Base-by-base conservation (phyloP, 2,797 vertebrate species). In the Leptatherina wallacei region DNA sequence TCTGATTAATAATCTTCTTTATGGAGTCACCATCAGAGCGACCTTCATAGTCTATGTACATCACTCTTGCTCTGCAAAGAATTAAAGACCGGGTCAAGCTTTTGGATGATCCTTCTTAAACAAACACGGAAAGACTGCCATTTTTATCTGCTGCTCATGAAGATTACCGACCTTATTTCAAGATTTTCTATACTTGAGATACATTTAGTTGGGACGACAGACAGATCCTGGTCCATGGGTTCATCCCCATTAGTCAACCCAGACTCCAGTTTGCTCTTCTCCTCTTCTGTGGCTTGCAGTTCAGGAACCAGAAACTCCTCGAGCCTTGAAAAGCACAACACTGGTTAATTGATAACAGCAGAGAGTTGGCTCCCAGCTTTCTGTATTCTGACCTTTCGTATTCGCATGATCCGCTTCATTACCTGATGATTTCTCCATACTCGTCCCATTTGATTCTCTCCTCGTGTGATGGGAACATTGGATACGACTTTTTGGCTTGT, bases 1-100 rank as follows among this genome's bases (percentile, higher is more conserved):
- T 99, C 89, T 99, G 98, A 90, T 99, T 99, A 78, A 99, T 99
- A 61, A 99, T 99, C 94, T 99, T 99, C 87, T 99, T 99, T 90
- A 99, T 99, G 75, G 98, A 99, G 87, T 99, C 98, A 0, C 98
- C 98, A 14, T 99, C 98, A 3, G 98, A 99, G 51, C 98, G 97
- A 54, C 98, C 98, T 93, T 99, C 98, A 2, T 99, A 99, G 91
- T 99, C 98, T 69, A 99, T 99, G 80, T 99, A 99, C 0, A 95
- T 96, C 68, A 99, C 92, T 68, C 97, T 95, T 32, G 98, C 97
- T 93, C 98, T 99, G 90, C 1, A 22, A 54, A 30, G 13, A 54
- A 36, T 47, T 6, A n/a, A 14, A 55, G 24, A 29, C 5, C 11
- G 5, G 9, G n/a, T 40, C 29, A 65, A 24, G 0, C 24, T 63